Evolutionary conservation across 2,888 invertebrate genomes (phyloP), one percentile per base, ranked within the genome.

Genomic region (Cryptus armator): DNA sequence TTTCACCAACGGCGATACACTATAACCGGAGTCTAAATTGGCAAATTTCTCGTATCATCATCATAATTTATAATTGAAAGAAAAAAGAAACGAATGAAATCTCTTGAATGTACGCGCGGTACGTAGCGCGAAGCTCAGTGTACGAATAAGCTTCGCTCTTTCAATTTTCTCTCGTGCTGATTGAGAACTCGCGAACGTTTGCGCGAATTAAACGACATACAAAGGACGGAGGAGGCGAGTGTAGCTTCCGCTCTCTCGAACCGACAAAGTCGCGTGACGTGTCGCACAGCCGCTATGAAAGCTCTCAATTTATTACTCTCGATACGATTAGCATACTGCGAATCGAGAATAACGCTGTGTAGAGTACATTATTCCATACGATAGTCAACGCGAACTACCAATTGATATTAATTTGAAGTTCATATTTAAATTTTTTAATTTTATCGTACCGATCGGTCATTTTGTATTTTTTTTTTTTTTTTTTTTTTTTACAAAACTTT

Each of bases 251-350:
- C 32, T 53, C 74, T 72, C 46, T 68, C 72, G 67, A 78, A 81
- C 43, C 68, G 72, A 78, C 77, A 72, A 74, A 78, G 67, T 77
- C 53, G 48, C 51, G 62, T 72, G 48, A 29, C 32, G 64, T 37
- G 72, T 59, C 76, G 48, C 53, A 32, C 10, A 66, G 43, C 19
- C 75, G n/a, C 53, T 29, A 74, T 62, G 24, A 81, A 74, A 74
- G 81, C 84, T 53, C 56, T 81, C 77, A 84, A 77, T 84, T 43
- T 74, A 76, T 76, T 72, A 84, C 81, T 81, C 71, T 84, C 72
- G 19, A 80, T 83, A 71, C 16, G 71, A 84, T 84, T 75, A 68
- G 62, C 53, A 62, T 72, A 68, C 64, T 46, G 43, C 12, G 66
- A 76, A 81, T 44, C 56, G 66, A 78, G 71, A 71, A 29, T 82